A percentile compares a stretch with the other conserved stretches of the same genome.
Evolutionary conservation across 2,888 invertebrate genomes (phyloP).

Genomic region (Lordiphosa andalusiaca): DNA sequence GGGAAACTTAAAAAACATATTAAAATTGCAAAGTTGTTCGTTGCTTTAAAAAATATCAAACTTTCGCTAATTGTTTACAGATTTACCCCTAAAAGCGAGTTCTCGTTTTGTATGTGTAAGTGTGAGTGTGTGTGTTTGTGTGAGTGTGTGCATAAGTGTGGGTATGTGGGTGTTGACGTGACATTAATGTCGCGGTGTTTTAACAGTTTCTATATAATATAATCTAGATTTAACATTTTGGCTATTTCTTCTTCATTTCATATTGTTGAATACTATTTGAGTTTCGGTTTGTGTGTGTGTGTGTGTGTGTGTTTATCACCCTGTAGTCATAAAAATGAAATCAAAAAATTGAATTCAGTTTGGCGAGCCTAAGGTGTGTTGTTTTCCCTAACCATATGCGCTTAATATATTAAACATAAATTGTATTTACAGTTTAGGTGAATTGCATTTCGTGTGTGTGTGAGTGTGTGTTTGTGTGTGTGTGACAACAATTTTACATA

Average conservation of each 20-base stretch:
- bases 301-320: constrained; percentile 35
- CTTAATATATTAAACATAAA: constrained; percentile 1
- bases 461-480: constrained; percentile 4
- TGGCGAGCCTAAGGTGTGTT: constrained; percentile 1
- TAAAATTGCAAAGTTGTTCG: no score
- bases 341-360: constrained; percentile 8
- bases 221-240: constrained; percentile 35
- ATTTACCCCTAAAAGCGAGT: no score
- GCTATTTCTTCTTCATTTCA: constrained; percentile 37
- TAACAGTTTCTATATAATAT: constrained; percentile 21
- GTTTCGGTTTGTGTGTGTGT: constrained; percentile 5
- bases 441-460: constrained; percentile 9
- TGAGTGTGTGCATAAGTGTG: constrained; percentile 1
- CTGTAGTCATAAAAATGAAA: constrained; percentile 32
- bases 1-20: no score
- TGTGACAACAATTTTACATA: no score
- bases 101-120: neutral
- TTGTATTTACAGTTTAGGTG: constrained; percentile 35
- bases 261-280: constrained; percentile 29
- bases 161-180: constrained; percentile 5
- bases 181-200: constrained; percentile 7
- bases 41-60: no score
- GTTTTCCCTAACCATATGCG: constrained; percentile 9
- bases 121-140: constrained; percentile 1
- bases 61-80: no score